A percentile compares a stretch with the other conserved stretches of the same genome.
Evolutionary conservation across 1,140 invertebrate species (phyloP).

Genomic region (Neuroterus valhalla): DNA sequence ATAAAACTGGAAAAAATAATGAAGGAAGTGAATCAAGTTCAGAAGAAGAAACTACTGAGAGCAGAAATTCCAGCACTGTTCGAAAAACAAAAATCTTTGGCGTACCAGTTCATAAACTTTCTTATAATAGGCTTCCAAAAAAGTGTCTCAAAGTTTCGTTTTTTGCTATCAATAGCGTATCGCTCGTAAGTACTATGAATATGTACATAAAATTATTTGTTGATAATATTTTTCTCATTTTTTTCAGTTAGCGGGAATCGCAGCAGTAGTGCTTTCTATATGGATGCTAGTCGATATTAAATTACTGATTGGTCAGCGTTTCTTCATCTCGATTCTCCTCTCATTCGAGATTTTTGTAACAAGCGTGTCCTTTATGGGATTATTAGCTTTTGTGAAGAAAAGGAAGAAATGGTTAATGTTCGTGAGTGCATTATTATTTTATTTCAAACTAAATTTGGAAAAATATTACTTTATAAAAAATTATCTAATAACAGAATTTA

Average conservation of each 20-base stretch:
- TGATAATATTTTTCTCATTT: not conserved
- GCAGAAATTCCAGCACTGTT: constrained; percentile 43
- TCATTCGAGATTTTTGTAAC: constrained; percentile 45
- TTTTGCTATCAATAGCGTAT: not conserved
- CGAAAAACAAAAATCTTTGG: constrained; percentile 49
- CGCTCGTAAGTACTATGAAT: not conserved
- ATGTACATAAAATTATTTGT: constrained; percentile 7
- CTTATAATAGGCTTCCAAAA: constrained; percentile 44
- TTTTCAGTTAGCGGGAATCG: constrained; percentile 42
- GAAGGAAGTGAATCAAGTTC: constrained; percentile 17
- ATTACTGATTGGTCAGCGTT: constrained; percentile 53
- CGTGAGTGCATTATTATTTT: constrained; percentile 44
- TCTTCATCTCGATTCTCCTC: constrained; percentile 51
- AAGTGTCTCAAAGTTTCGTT: constrained; percentile 48
- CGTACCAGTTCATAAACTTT: constrained; percentile 43
- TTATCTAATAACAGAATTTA: not conserved
- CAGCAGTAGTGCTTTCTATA: constrained; percentile 49
- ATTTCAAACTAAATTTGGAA: constrained; percentile 11
- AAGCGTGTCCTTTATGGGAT: constrained; percentile 47
- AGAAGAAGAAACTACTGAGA: constrained; percentile 52
- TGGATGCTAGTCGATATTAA: constrained; percentile 55
- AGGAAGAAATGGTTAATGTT: constrained; percentile 44
- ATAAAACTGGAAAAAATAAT: not conserved
- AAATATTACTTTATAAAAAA: not conserved
- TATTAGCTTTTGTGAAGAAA: constrained; percentile 52